Percentiles rank a stretch among this genome's conserved stretches.
Conservation (phyloP, 2,113 vertebrate species). For the Eptatretus burgeri region DNA sequence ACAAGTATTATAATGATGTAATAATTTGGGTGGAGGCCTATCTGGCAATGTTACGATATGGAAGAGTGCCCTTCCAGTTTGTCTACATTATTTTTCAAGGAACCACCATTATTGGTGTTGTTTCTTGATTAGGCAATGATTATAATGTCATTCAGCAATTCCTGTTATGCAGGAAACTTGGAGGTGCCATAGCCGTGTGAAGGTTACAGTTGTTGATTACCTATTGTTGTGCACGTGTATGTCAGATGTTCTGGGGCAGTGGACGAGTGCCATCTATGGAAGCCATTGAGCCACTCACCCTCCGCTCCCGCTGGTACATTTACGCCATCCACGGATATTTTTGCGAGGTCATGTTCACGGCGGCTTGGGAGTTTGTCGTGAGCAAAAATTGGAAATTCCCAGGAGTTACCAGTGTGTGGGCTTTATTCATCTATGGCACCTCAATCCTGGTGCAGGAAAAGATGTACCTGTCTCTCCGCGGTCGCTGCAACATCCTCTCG, state of each 20-base stretch:
- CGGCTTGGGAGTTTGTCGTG: slow-evolving; percentile 78
- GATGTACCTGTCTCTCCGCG: slow-evolving; percentile 59
- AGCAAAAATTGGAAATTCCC: slow-evolving; percentile 95
- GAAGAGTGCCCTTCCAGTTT: too few relatives aligned
- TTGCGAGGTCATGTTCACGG: slow-evolving; percentile 97
- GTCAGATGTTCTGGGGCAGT: not conserved
- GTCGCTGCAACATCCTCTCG: slow-evolving; percentile 36
- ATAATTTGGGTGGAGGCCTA: too few relatives aligned
- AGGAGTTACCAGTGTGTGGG: slow-evolving; percentile 88
- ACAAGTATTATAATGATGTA: too few relatives aligned
- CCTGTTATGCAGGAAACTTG: too few relatives aligned
- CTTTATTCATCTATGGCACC: slow-evolving; percentile 86
- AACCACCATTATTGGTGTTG: too few relatives aligned
- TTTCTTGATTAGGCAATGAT: too few relatives aligned
- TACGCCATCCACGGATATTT: slow-evolving; percentile 95
- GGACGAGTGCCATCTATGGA: slow-evolving; percentile 18
- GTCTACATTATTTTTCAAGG: too few relatives aligned
- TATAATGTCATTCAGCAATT: too few relatives aligned
- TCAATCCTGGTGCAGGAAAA: slow-evolving; percentile 84
- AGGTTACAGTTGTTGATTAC: too few relatives aligned
- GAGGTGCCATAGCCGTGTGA: too few relatives aligned
- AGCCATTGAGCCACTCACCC: slow-evolving; percentile 34
- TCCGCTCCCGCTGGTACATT: slow-evolving; percentile 81
- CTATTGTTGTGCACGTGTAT: too few relatives aligned
- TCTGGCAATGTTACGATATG: too few relatives aligned